Evolutionary conservation across 2,888 invertebrate species (phyloP).

Genomic region (Anaspis maculata): DNA sequence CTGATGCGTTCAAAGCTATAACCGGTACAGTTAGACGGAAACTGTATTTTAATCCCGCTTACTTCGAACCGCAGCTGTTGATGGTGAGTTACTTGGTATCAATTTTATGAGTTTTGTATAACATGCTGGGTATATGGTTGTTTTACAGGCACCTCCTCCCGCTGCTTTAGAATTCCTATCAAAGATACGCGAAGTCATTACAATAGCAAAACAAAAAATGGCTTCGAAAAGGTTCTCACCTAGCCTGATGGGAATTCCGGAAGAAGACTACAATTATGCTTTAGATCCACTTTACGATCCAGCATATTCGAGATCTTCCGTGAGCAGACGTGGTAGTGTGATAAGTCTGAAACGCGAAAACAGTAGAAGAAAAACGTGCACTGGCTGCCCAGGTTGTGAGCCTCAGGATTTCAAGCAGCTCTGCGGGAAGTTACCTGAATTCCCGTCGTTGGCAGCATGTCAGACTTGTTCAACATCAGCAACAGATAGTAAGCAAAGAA

Average conservation of each 20-base stretch:
- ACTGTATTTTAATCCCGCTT: slow-evolving; percentile 84
- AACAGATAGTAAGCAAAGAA: slow-evolving; percentile 64
- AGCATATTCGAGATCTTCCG: slow-evolving; percentile 25
- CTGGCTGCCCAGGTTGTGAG: slow-evolving; percentile 63
- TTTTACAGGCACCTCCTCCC: slow-evolving; percentile 76
- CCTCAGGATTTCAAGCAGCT: slow-evolving; percentile 33
- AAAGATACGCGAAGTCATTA: slow-evolving; percentile 84
- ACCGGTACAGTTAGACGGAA: slow-evolving; percentile 66
- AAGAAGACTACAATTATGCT: slow-evolving; percentile 57
- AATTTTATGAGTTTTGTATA: background rate
- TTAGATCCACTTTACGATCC: slow-evolving; percentile 46
- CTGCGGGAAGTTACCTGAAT: slow-evolving; percentile 40
- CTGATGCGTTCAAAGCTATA: slow-evolving; percentile 56
- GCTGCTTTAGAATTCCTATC: slow-evolving; percentile 83
- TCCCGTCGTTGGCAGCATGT: slow-evolving; percentile 40
- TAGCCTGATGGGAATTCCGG: slow-evolving; percentile 69
- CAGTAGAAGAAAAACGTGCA: slow-evolving; percentile 50
- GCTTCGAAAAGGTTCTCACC: slow-evolving; percentile 72
- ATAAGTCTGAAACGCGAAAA: slow-evolving; percentile 56
- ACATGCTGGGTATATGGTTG: background rate
- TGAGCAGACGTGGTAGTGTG: slow-evolving; percentile 48
- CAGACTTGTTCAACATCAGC: slow-evolving; percentile 50
- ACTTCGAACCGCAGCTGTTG: slow-evolving; percentile 80
- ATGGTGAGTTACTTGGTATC: slow-evolving; percentile 51
- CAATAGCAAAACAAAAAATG: slow-evolving; percentile 85